These are phyloP conservation scores for Dynastes maya DNA, from an alignment of 2,888 invertebrate species.

Conservation along the genomic window DNA sequence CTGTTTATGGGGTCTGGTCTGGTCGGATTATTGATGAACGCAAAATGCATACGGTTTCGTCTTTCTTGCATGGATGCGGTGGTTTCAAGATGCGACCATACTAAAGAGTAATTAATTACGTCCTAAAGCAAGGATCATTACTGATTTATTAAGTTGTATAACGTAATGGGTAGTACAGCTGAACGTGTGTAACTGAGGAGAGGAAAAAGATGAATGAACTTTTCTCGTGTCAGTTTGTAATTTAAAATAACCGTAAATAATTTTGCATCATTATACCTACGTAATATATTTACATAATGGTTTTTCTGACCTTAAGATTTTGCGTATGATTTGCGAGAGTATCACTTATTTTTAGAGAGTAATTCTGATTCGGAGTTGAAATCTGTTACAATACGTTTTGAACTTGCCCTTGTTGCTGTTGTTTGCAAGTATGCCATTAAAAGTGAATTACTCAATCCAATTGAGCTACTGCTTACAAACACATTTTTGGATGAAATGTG, in stretches of 20 bases:
- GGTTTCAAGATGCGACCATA: neutral
- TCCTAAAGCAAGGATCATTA: neutral
- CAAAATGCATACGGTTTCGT: slow-evolving; percentile 16
- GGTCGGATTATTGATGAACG: slow-evolving; percentile 27
- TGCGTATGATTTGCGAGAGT: neutral
- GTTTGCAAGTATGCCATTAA: no score
- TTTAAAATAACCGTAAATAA: neutral
- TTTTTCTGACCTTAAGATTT: neutral
- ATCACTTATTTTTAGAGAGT: neutral
- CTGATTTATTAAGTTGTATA: slow-evolving; percentile 13
- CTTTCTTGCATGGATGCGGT: neutral
- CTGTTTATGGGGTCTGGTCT: neutral
- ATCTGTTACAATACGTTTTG: no score
- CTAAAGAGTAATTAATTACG: slow-evolving; percentile 20
- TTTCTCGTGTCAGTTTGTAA: slow-evolving; percentile 12
- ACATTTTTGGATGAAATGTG: no score
- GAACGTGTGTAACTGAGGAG: neutral
- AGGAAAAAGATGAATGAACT: slow-evolving; percentile 4
- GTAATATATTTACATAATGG: slow-evolving; percentile 11
- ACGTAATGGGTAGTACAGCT: slow-evolving; percentile 1
- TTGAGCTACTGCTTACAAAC: no score
- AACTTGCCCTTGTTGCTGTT: no score
- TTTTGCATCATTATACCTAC: neutral
- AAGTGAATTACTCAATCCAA: no score
- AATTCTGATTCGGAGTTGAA: no score